Percentiles rank a stretch among this genome's conserved stretches.
These are phyloP conservation scores for Exephanes ischioxanthus DNA, from an alignment of 2,888 invertebrate species.

Conservation along the genomic window DNA sequence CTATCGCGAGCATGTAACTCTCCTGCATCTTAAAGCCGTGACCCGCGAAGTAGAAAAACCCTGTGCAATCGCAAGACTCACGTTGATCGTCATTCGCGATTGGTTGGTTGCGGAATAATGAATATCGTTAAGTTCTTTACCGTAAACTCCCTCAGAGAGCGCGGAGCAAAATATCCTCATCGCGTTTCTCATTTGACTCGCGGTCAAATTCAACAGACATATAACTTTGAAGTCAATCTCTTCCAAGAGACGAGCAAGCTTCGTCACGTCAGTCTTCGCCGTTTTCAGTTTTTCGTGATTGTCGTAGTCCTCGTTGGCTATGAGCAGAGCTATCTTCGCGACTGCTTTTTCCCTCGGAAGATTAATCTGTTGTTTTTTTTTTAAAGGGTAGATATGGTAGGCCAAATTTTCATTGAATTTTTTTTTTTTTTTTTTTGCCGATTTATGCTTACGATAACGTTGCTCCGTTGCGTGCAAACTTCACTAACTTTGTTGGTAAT, in stretches of 20 bases:
- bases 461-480: constrained; percentile 73
- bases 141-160: constrained; percentile 80
- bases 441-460: constrained; percentile 74
- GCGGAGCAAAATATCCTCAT: constrained; percentile 77
- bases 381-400: not conserved
- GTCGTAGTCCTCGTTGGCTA: constrained; percentile 80
- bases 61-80: constrained; percentile 69
- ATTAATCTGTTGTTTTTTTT: constrained; percentile 70
- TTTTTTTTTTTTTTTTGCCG: not conserved
- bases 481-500: constrained; percentile 76
- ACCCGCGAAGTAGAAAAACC: constrained; percentile 82
- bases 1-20: constrained; percentile 81
- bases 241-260: constrained; percentile 76
- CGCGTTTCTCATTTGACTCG: constrained; percentile 80
- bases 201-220: constrained; percentile 79
- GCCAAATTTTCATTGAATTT: not conserved
- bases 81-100: not conserved
- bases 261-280: constrained; percentile 80
- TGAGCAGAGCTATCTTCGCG: constrained; percentile 81
- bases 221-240: constrained; percentile 81
- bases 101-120: not conserved
- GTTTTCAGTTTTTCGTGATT: constrained; percentile 74
- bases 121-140: constrained; percentile 67
- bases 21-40: constrained; percentile 83
- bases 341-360: constrained; percentile 76